Base-by-base conservation (phyloP, 1,140 invertebrate species). In the Stratiolaelaps scimitus region DNA sequence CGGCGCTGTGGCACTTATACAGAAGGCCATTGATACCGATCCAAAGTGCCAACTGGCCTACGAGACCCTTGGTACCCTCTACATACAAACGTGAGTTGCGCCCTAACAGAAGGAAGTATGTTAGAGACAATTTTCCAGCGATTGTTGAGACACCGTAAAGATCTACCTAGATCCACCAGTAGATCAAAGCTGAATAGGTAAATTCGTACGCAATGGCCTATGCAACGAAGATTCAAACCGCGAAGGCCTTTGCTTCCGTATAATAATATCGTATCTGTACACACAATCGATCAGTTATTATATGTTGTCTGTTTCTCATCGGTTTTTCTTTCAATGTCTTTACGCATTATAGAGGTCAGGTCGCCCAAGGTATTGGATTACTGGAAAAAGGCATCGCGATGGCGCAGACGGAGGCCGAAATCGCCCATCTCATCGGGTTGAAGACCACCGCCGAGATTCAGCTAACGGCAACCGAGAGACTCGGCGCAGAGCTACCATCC, bases 31-130 rank as follows among this genome's bases (percentile, higher is more conserved):
- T 66, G 81, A 87, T 72, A 78, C 91, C 68, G 92, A 97, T 79
- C 82, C 86, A 28, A 89, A 88, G 76, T 94, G 90, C 80, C 86
- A 91, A 78, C 88, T 92, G 80, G 92, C 87, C 15, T 94, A 90
- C 77, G 92, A 97, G 79, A 92, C 91, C 29, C 78, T 95, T 60
- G 92, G 88, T 68, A 92, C 89, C 1, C 85, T 96, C 69, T 88
- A 92, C 83, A 86, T 93, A 69, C 90, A 94, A 78, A 84, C 85
- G 88, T 89, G 79, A 79, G 76, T 69, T 23, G 23, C 34, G 10
- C 5, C 4, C 34, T 40, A 40, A 40, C 34, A n/a, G n/a, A n/a
- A n/a, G n/a, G n/a, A n/a, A n/a, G n/a, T n/a, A n/a, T n/a, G n/a
- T n/a, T n/a, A n/a, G n/a, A n/a, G n/a, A n/a, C n/a, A n/a, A n/a